phyloP scores from a whole-genome alignment of 2,797 vertebrate species.

The Phrynocephalus forsythii region DNA sequence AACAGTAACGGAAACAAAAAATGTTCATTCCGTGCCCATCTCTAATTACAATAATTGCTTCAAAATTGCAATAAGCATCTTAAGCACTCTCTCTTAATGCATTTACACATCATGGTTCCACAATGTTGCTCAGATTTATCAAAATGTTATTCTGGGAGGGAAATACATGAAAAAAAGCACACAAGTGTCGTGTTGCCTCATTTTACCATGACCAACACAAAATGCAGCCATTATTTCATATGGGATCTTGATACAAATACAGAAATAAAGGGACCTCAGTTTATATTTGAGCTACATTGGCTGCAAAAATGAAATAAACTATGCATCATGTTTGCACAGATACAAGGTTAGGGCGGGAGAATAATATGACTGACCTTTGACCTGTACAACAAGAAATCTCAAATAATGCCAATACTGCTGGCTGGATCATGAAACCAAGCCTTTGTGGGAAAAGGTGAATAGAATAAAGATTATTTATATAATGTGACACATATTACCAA shows the following conservation, averaged over 20 bases:
- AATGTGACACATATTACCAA: neutral
- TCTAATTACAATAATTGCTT: neutral
- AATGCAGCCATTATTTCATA: neutral
- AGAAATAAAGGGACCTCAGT: neutral
- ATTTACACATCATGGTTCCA: neutral
- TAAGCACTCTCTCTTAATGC: conserved; percentile 9
- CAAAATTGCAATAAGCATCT: neutral
- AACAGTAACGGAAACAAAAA: too few species aligned
- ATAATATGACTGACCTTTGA: neutral
- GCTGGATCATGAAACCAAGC: neutral
- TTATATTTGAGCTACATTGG: neutral
- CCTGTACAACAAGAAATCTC: neutral
- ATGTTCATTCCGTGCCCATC: too few species aligned
- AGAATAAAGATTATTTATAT: neutral
- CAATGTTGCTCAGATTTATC: neutral
- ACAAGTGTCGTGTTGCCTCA: neutral
- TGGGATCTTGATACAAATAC: neutral
- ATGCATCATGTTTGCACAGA: neutral
- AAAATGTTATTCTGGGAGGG: neutral
- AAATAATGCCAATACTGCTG: neutral
- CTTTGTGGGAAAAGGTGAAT: neutral
- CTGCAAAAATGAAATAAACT: neutral
- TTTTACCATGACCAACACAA: neutral
- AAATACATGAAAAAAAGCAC: neutral
- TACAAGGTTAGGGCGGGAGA: too few species aligned